Conservation (phyloP, 2,113 vertebrate species). For the Oncorhynchus nerka region DNA sequence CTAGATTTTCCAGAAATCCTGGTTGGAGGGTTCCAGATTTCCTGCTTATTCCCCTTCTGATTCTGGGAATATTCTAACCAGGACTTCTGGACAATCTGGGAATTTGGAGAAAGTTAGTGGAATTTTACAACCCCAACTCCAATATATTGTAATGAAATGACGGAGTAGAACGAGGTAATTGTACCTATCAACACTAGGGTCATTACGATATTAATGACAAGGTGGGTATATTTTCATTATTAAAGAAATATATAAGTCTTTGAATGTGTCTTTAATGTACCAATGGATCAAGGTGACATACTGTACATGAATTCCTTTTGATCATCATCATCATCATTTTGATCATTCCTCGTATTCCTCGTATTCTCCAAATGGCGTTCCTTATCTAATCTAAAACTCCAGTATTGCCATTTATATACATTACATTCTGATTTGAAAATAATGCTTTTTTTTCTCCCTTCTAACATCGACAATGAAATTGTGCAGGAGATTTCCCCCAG, state of each 20-base stretch:
- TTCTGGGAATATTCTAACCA: no score
- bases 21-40: neutral
- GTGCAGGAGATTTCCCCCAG: neutral
- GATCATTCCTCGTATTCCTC: neutral
- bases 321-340: constrained; percentile 24
- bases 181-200: no score
- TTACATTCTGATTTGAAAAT: neutral
- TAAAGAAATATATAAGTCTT: neutral
- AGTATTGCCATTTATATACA: neutral
- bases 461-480: neutral
- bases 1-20: neutral
- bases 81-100: no score
- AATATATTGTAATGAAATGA: no score
- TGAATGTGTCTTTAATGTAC: constrained; percentile 32
- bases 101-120: no score
- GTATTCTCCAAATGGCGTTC: neutral
- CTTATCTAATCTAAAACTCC: neutral
- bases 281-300: constrained; percentile 27
- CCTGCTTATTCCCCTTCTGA: neutral
- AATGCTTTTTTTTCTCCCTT: neutral
- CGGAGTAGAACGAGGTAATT: no score
- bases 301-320: constrained; percentile 52
- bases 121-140: no score
- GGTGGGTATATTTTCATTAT: no score
- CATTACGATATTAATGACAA: no score